Evolutionary conservation across 2,888 invertebrate genomes (phyloP), one percentile per base, ranked within the genome.

Genomic region (Calameuta filiformis): DNA sequence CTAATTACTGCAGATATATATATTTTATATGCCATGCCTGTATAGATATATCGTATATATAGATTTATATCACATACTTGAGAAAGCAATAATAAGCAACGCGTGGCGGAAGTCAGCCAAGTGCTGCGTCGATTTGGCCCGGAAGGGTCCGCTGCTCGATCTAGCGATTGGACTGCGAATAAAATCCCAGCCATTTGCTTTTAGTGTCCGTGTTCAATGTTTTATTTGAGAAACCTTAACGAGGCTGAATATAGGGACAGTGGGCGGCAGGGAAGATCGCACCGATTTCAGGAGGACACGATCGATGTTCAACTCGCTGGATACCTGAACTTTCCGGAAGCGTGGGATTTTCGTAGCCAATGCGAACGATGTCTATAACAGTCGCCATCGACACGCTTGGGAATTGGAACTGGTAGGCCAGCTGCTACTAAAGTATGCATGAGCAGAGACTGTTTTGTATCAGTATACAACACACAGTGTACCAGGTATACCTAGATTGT

Each of bases 401-500:
- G 90, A 90, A 90, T 89, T 87, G 87, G 89, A 87, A 84, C 87
- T 88, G 83, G 84, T 84, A 83, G 85, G 86, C 84, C 90, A 89
- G 87, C 90, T 89, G 89, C 85, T 83, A 82, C 87, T 90, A 89
- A 90, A 90, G 87, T 90, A 90, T 90, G 89, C 89, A 90, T 89
- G 89, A 90, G 87, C 86, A 81, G 86, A 85, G 86, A 86, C 87
- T 87, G 86, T 87, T 88, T 89, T 88, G 85, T 88, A 86, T 86
- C 86, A 80, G 83, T 85, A 86, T 83, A 85, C 84, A 85, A 80
- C 82, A 85, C 83, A 86, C 81, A 82, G 81, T 81, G 80, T 78
- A 77, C 83, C 78, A 77, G 79, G 79, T 83, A 80, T 82, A 77
- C 76, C 78, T 78, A 81, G 80, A 86, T 83, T 81, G 81, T 81